Conservation (phyloP, 2,888 invertebrate species). For the Scaptomyza caliginosa region DNA sequence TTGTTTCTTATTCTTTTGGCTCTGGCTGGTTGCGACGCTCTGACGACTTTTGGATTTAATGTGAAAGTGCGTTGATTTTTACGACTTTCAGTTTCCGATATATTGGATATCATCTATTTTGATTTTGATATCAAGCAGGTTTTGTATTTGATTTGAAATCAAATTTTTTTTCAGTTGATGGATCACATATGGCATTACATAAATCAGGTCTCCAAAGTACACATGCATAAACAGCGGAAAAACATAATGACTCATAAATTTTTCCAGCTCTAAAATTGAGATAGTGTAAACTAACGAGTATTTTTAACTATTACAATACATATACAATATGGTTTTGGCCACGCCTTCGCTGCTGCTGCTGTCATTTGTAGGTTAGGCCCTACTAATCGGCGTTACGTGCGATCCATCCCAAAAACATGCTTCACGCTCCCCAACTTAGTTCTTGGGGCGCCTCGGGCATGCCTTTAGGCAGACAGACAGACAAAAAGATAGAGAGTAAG, state of each 20-base stretch:
- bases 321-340: constrained; percentile 2
- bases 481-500: constrained; percentile 5
- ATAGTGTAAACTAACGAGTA: constrained; percentile 13
- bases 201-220: constrained; percentile 7
- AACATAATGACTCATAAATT: constrained; percentile 56
- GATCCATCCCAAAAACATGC: constrained; percentile 65
- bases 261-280: constrained; percentile 11
- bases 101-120: constrained; percentile 23
- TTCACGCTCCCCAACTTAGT: background rate
- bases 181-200: constrained; percentile 14
- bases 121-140: constrained; percentile 34
- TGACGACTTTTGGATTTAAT: constrained; percentile 66
- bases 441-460: constrained; percentile 21
- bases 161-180: constrained; percentile 1
- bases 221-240: constrained; percentile 31
- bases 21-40: constrained; percentile 56
- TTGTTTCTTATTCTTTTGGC: constrained; percentile 39
- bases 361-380: constrained; percentile 57
- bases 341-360: constrained; percentile 14
- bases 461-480: constrained; percentile 1
- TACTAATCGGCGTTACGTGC: constrained; percentile 75
- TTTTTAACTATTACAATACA: background rate
- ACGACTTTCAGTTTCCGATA: constrained; percentile 60
- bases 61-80: constrained; percentile 65
- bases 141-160: constrained; percentile 14